phyloP scores from a whole-genome alignment of 2,888 invertebrate genomes.

The Hemaris fuciformis region DNA sequence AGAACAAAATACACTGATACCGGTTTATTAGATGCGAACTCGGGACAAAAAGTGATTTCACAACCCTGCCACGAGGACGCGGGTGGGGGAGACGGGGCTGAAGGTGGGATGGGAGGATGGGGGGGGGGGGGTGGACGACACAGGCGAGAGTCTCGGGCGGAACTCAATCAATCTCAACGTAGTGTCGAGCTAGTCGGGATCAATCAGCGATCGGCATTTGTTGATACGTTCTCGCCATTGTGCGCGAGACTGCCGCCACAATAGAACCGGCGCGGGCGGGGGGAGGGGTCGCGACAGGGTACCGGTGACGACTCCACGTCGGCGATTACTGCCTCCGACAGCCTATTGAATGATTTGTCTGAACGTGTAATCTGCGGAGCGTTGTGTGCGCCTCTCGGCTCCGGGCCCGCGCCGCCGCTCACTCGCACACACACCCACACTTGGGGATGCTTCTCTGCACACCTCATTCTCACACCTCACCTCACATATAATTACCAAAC shows the following conservation, averaged over 20 bases:
- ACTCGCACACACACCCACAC: background rate
- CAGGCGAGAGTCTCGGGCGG: slow-evolving; percentile 9
- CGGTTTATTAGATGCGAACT: slow-evolving; percentile 17
- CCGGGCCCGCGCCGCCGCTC: background rate
- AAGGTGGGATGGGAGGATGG: background rate
- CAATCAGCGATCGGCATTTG: slow-evolving; percentile 40
- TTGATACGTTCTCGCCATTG: slow-evolving; percentile 18
- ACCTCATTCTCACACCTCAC: too few species aligned
- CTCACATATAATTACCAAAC: too few species aligned
- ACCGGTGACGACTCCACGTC: background rate
- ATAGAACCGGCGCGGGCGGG: background rate
- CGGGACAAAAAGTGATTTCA: slow-evolving; percentile 23
- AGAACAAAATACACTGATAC: slow-evolving; percentile 1
- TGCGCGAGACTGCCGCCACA: slow-evolving; percentile 17
- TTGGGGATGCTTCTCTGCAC: background rate
- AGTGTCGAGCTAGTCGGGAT: slow-evolving; percentile 39
- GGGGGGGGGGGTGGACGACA: background rate
- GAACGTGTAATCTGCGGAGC: slow-evolving; percentile 5
- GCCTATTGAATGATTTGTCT: slow-evolving; percentile 13
- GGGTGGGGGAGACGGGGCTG: background rate
- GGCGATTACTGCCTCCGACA: slow-evolving; percentile 6
- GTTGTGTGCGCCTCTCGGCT: background rate
- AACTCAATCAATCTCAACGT: slow-evolving; percentile 43
- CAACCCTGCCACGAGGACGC: slow-evolving; percentile 12
- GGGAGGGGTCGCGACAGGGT: background rate